Evolutionary conservation across 2,797 vertebrate genomes (phyloP).

Genomic region (Microcaecilia unicolor): DNA sequence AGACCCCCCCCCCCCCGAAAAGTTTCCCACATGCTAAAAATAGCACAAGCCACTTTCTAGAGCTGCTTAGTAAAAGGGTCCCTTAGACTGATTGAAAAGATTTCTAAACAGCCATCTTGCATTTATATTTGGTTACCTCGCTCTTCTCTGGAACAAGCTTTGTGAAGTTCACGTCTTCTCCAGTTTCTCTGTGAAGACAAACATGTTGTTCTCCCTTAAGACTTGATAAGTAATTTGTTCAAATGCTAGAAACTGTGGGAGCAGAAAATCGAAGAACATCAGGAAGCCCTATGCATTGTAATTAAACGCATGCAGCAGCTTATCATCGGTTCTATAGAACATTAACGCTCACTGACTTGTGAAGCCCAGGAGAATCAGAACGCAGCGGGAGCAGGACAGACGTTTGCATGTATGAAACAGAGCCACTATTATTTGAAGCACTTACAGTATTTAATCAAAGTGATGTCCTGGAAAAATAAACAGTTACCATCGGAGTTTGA

Average conservation of each 20-base stretch:
- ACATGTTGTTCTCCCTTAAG: background rate
- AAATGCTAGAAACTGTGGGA: constrained; percentile 16
- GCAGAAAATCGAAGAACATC: constrained; percentile 21
- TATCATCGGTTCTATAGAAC: constrained; percentile 22
- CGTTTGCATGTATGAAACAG: constrained; percentile 34
- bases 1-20: too few species aligned
- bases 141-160: too few species aligned
- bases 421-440: constrained; percentile 33
- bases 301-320: constrained; percentile 31
- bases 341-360: constrained; percentile 35
- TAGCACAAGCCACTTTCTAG: too few species aligned
- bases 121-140: too few species aligned
- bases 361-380: constrained; percentile 31
- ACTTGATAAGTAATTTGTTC: constrained; percentile 15
- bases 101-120: too few species aligned
- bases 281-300: constrained; percentile 29
- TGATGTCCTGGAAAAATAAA: constrained; percentile 24
- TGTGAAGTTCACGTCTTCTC: background rate
- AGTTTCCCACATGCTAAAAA: too few species aligned
- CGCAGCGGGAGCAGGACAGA: constrained; percentile 29
- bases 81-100: too few species aligned
- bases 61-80: too few species aligned
- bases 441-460: constrained; percentile 34
- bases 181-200: constrained; percentile 1
- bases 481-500: too few species aligned